Conservation (phyloP, 2,888 invertebrate species). For the Eupithecia inturbata region DNA sequence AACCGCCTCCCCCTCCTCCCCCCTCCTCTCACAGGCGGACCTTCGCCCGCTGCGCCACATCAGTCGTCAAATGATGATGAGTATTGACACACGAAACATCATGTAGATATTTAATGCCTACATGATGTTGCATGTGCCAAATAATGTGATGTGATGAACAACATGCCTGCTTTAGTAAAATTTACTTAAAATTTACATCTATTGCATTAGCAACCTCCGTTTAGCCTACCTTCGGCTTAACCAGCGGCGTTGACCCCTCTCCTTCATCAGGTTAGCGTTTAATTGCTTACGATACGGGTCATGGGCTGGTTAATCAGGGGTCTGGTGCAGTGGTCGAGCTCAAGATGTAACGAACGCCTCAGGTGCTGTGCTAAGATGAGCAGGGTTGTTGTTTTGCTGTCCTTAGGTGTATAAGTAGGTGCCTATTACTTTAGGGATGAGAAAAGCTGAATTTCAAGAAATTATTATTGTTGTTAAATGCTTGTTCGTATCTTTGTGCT, state of each 20-base stretch:
- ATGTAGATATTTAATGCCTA: no score
- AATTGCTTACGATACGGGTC: constrained; percentile 61
- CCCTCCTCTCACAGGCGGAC: no score
- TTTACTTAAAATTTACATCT: no score
- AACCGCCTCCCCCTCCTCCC: no score
- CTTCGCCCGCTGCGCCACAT: no score
- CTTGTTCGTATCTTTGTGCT: no score
- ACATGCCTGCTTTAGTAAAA: no score
- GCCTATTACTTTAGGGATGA: not conserved
- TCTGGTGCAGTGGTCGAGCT: constrained; percentile 64
- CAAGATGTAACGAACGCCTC: constrained; percentile 79
- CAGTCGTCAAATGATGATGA: no score
- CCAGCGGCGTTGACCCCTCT: constrained; percentile 59
- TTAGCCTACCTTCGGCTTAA: constrained; percentile 63
- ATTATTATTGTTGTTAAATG: no score
- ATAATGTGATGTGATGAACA: no score
- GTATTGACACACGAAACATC: constrained; percentile 46
- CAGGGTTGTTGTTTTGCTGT: constrained; percentile 30
- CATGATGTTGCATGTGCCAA: no score
- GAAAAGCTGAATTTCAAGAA: not conserved
- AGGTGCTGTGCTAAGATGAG: constrained; percentile 64
- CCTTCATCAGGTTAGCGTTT: constrained; percentile 48
- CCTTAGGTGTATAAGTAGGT: not conserved
- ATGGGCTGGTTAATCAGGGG: constrained; percentile 68
- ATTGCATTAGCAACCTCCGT: constrained; percentile 81